Evolutionary conservation across 2,113 vertebrate genomes (phyloP).

Genomic region (Chauna torquata): DNA sequence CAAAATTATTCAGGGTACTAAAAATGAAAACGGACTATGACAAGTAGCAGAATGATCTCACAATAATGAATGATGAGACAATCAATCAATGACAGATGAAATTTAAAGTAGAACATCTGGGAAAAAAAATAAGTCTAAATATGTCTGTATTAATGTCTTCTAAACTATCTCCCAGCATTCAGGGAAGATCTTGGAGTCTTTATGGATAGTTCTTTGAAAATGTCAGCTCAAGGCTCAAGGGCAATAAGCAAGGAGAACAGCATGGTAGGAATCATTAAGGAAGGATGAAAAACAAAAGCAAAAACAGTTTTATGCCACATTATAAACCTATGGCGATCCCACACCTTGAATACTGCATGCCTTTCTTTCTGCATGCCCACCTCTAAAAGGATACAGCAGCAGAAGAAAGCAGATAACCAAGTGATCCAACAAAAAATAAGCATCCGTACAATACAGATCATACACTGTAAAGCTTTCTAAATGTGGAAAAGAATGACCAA

Average conservation of each 20-base stretch:
- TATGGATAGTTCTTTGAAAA: background rate
- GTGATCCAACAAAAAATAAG: background rate
- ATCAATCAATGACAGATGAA: background rate
- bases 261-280: background rate
- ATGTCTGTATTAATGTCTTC: background rate
- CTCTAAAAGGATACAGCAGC: background rate
- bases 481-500: background rate
- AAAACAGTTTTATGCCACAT: background rate
- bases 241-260: background rate
- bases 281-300: background rate
- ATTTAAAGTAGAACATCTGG: background rate
- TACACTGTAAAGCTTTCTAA: background rate
- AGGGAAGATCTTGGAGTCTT: background rate
- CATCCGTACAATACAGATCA: background rate
- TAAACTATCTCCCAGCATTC: background rate
- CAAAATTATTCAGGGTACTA: background rate
- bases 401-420: background rate
- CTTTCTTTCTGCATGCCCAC: background rate
- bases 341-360: background rate
- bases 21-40: background rate
- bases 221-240: background rate
- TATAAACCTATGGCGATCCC: background rate
- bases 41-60: background rate
- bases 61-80: background rate
- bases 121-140: background rate